Percentiles rank a stretch among this genome's conserved stretches.
These are phyloP conservation scores for Patella pellucida DNA, from an alignment of 2,888 invertebrate species.

Conservation along the genomic window DNA sequence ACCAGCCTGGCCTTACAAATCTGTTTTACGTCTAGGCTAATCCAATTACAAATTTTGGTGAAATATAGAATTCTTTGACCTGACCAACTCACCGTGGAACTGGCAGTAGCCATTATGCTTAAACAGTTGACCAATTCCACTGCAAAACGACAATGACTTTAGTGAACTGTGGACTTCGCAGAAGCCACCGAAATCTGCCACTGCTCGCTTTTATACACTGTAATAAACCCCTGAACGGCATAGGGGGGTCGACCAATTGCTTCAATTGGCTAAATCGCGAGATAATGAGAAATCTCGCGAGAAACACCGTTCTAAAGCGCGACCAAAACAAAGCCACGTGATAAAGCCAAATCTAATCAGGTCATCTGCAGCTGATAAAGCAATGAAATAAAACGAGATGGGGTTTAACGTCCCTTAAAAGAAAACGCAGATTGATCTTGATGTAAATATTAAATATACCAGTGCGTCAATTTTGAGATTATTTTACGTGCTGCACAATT, in stretches of 20 bases:
- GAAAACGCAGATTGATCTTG: too few relatives aligned
- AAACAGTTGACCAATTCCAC: constrained; percentile 7
- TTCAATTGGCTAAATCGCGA: constrained; percentile 22
- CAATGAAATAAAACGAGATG: too few relatives aligned
- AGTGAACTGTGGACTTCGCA: constrained; percentile 47
- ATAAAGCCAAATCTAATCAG: neutral
- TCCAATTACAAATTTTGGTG: too few relatives aligned
- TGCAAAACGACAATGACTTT: constrained; percentile 21
- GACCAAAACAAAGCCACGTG: constrained; percentile 32
- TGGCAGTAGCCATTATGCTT: constrained; percentile 43
- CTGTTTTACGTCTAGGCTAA: too few relatives aligned
- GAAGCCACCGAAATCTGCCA: constrained; percentile 53
- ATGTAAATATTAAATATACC: too few relatives aligned
- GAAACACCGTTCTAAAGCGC: constrained; percentile 18
- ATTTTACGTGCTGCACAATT: too few relatives aligned
- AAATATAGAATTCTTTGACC: too few relatives aligned
- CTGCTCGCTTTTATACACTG: constrained; percentile 57
- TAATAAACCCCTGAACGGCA: constrained; percentile 45
- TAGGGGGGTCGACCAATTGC: constrained; percentile 48
- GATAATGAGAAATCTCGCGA: constrained; percentile 29
- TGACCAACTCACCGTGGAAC: constrained; percentile 48
- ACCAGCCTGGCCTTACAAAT: too few relatives aligned
- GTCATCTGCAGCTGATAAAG: too few relatives aligned
- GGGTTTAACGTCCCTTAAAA: too few relatives aligned
- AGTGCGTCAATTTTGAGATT: too few relatives aligned